Evolutionary conservation across 2,797 vertebrate species (phyloP).

Genomic region (Agapornis canus): DNA sequence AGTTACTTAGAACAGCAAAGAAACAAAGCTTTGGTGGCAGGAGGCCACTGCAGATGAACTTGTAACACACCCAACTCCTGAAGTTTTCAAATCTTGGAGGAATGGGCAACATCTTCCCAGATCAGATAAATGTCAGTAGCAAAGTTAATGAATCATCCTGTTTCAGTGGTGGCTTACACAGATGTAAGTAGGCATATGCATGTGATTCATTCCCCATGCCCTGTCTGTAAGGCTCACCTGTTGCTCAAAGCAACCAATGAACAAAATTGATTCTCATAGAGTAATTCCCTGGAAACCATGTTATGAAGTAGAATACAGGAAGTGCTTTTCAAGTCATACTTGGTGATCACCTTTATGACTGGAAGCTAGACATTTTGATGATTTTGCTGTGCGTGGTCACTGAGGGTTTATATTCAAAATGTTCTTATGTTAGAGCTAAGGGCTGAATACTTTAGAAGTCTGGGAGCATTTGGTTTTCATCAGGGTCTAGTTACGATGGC

Average conservation of each 20-base stretch:
- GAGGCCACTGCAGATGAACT: neutral
- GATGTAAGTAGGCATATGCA: neutral
- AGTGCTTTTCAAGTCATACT: neutral
- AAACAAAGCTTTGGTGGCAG: neutral
- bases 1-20: neutral
- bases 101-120: neutral
- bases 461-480: neutral
- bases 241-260: neutral
- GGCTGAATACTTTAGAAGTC: neutral
- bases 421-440: neutral
- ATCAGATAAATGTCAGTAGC: neutral
- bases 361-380: neutral
- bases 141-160: neutral
- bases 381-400: neutral
- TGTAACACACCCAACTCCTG: neutral
- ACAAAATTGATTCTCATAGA: neutral
- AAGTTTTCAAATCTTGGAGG: neutral
- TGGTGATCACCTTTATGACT: neutral
- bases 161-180: neutral
- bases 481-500: neutral
- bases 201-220: neutral
- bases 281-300: neutral
- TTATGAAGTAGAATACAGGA: neutral
- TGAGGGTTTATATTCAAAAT: neutral
- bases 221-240: neutral